Conservation (phyloP, 2,113 vertebrate genomes). For the Opisthocomus hoazin region DNA sequence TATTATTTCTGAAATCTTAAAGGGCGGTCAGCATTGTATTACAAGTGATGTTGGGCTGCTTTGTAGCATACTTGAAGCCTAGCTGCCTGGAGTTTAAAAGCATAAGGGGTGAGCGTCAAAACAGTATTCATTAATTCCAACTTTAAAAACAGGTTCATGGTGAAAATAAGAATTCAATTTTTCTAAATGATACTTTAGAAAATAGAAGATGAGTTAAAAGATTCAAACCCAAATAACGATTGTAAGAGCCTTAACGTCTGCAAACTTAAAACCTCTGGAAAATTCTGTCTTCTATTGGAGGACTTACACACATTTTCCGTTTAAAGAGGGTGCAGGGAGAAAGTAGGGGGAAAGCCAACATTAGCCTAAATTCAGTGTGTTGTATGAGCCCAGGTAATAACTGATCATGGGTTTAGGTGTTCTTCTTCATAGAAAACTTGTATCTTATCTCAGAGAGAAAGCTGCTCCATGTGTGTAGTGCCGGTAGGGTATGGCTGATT, state of each 20-base stretch:
- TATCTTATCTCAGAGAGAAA: neutral
- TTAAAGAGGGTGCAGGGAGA: neutral
- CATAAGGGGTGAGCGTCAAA: neutral
- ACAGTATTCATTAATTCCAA: neutral
- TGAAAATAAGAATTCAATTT: neutral
- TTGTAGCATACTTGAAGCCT: neutral
- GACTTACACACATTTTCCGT: neutral
- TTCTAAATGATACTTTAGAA: neutral
- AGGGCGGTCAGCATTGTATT: neutral
- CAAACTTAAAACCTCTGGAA: neutral
- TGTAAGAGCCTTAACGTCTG: neutral
- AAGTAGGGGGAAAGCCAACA: neutral
- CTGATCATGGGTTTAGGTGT: neutral
- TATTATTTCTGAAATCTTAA: neutral
- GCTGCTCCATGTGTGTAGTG: neutral
- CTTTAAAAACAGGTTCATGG: neutral
- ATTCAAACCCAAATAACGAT: neutral
- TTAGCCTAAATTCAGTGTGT: neutral
- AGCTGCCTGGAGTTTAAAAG: neutral
- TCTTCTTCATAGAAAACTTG: neutral
- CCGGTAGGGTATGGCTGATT: neutral
- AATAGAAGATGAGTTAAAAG: neutral
- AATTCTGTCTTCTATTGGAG: neutral
- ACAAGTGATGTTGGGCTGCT: neutral
- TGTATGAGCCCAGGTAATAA: neutral